Evolutionary conservation across 2,113 vertebrate genomes (phyloP).

Genomic region (Pampusana beccarii): DNA sequence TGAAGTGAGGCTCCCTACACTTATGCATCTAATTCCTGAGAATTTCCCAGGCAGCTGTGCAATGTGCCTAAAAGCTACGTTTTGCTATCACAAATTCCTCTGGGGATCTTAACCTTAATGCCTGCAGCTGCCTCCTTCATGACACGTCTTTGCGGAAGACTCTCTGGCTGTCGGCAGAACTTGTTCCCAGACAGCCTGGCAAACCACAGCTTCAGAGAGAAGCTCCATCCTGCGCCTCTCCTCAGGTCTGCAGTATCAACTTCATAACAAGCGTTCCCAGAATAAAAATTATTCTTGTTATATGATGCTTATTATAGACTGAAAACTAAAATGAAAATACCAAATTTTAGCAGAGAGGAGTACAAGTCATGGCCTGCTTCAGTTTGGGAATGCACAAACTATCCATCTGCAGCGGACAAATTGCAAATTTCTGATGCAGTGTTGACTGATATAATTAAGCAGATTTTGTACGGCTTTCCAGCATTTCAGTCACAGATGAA

Average conservation of each 20-base stretch:
- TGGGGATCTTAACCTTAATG: not conserved
- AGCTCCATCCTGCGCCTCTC: not conserved
- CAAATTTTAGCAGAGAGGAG: not conserved
- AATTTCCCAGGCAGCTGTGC: not conserved
- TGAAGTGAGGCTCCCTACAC: not conserved
- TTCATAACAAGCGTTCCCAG: not conserved
- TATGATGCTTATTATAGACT: not conserved
- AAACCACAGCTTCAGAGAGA: not conserved
- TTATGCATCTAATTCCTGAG: not conserved
- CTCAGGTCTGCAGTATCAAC: not conserved
- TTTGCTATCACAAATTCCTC: not conserved
- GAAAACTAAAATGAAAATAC: not conserved
- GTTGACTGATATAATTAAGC: conserved; percentile 16
- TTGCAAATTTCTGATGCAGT: not conserved
- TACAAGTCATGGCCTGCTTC: not conserved
- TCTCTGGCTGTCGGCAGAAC: not conserved
- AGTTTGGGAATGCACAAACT: not conserved
- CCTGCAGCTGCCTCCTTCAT: not conserved
- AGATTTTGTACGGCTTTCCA: not conserved
- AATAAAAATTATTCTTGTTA: not conserved
- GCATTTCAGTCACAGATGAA: not conserved
- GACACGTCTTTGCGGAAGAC: rapidly evolving
- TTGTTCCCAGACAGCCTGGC: not conserved
- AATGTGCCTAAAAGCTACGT: not conserved
- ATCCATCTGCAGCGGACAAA: conserved; percentile 15